Percentiles rank a stretch among this genome's conserved stretches.
Conservation (phyloP, 23 tunicate species). For the Oikopleura vanhoeffeni region DNA sequence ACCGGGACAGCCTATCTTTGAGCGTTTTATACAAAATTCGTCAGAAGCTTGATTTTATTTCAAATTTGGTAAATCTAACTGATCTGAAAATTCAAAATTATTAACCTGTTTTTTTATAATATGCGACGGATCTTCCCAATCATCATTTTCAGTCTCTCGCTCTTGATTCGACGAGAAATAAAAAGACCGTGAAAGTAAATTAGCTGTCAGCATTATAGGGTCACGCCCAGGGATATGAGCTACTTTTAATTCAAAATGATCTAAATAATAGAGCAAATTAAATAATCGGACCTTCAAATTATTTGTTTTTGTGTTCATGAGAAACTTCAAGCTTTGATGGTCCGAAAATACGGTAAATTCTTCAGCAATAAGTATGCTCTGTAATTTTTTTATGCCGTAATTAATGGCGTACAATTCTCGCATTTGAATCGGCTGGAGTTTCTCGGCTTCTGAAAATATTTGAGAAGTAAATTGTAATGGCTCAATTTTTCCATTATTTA, state of each 20-base stretch:
- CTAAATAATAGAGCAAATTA: not conserved
- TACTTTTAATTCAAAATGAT: not conserved
- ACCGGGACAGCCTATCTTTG: no score
- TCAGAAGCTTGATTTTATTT: no score
- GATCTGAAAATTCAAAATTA: no score
- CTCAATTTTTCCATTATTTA: not conserved
- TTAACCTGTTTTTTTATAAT: no score
- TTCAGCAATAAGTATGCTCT: not conserved
- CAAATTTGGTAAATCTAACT: no score
- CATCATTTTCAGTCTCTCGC: no score
- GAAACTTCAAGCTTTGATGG: not conserved
- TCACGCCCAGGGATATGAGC: not conserved
- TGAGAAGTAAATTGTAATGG: not conserved
- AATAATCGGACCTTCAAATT: not conserved
- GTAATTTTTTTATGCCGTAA: not conserved
- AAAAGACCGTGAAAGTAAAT: not conserved
- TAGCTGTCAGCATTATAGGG: not conserved
- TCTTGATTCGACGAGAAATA: no score
- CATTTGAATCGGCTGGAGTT: not conserved
- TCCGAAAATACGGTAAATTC: not conserved
- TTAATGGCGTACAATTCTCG: not conserved
- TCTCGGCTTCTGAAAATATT: not conserved
- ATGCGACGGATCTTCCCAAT: no score
- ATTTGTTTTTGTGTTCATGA: not conserved
- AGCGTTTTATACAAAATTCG: no score